Evolutionary conservation across 1,140 invertebrate genomes (phyloP).

Genomic region (Drosophila sulfurigaster): DNA sequence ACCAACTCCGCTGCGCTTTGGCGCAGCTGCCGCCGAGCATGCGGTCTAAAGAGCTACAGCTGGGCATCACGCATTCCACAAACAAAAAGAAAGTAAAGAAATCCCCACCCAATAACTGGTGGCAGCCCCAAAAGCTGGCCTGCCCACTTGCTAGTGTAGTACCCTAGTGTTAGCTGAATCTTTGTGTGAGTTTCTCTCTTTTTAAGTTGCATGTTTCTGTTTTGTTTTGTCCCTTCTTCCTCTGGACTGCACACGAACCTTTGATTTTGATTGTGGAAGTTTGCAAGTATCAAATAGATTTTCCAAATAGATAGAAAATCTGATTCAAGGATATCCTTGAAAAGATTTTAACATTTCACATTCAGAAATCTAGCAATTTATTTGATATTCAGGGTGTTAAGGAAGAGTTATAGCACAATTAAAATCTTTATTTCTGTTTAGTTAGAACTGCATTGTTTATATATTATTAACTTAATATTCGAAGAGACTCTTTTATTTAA

Average conservation of each 20-base stretch:
- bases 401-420: too few relatives aligned
- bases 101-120: slow-evolving; percentile 15
- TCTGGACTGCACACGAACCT: slow-evolving; percentile 5
- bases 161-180: slow-evolving; percentile 68
- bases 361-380: background rate
- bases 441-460: too few relatives aligned
- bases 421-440: too few relatives aligned
- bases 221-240: background rate
- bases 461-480: too few relatives aligned
- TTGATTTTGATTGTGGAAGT: slow-evolving; percentile 27
- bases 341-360: background rate
- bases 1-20: slow-evolving; percentile 84
- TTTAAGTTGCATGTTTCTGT: slow-evolving; percentile 30
- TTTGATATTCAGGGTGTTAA: background rate
- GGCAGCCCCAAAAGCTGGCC: slow-evolving; percentile 10
- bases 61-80: slow-evolving; percentile 7
- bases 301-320: background rate
- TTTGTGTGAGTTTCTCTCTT: slow-evolving; percentile 31
- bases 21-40: slow-evolving; percentile 76
- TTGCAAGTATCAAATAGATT: background rate
- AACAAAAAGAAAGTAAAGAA: slow-evolving; percentile 7
- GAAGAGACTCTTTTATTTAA: too few relatives aligned
- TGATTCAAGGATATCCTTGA: background rate
- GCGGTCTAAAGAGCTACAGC: slow-evolving; percentile 63
- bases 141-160: slow-evolving; percentile 52